Conservation (phyloP, 2,113 vertebrate species). For the Edolisoma coerulescens region DNA sequence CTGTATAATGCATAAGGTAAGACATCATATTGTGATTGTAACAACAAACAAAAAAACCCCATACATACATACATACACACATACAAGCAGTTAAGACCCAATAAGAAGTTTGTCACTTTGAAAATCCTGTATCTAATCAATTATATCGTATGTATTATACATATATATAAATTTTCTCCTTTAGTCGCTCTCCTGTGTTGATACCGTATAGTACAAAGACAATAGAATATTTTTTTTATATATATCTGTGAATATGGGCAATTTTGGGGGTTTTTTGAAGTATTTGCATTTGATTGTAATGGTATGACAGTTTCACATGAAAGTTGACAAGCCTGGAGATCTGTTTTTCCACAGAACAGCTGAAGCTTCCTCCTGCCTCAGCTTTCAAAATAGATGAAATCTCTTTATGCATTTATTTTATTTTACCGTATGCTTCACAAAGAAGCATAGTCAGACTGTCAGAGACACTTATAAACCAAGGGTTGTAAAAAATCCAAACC, state of each 20-base stretch:
- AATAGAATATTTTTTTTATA: background rate
- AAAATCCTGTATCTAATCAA: background rate
- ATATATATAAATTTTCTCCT: background rate
- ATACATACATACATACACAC: background rate
- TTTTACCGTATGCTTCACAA: background rate
- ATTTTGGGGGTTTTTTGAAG: background rate
- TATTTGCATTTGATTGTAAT: background rate
- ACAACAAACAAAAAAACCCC: background rate
- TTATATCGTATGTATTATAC: background rate
- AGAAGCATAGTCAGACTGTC: background rate
- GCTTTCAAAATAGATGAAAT: background rate
- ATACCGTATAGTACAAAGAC: background rate
- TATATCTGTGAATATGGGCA: background rate
- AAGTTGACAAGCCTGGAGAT: background rate
- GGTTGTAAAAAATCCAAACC: background rate
- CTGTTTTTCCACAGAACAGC: background rate
- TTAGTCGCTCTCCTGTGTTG: background rate
- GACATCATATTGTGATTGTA: background rate
- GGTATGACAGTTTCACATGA: background rate
- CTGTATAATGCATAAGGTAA: conserved; percentile 60
- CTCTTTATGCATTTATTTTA: background rate
- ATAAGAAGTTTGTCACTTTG: background rate
- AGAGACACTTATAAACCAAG: background rate
- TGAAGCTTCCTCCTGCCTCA: background rate
- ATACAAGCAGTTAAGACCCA: background rate